These are phyloP conservation scores for Hippopotamyrus pictus DNA, from an alignment of 2,797 vertebrate genomes.

Conservation along the genomic window DNA sequence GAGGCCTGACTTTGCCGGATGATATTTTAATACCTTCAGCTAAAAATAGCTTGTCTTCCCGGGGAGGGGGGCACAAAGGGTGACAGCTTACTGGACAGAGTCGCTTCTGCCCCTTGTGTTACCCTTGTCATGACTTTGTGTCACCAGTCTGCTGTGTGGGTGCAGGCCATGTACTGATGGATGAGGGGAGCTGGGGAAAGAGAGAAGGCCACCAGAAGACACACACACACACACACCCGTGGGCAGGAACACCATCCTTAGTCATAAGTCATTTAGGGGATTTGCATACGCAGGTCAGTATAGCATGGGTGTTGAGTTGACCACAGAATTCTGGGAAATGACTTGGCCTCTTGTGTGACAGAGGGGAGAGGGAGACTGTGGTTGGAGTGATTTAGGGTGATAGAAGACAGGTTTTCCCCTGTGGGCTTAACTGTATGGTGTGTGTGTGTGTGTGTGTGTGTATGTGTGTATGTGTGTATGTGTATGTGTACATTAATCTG, in stretches of 20 bases:
- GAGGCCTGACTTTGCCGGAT: constrained; percentile 45
- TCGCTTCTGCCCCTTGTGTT: not conserved
- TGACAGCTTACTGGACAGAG: not conserved
- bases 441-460: not conserved
- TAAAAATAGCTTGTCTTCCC: constrained; percentile 51
- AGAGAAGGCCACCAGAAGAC: not conserved
- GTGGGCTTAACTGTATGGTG: not conserved
- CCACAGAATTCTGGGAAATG: not conserved
- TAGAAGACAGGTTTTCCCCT: not conserved
- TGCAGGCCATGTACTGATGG: not conserved
- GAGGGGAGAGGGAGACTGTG: not conserved
- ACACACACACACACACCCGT: not conserved
- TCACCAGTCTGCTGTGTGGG: not conserved
- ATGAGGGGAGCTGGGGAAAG: not conserved
- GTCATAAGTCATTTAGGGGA: not conserved
- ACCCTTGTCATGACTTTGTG: not conserved
- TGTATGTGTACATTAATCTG: not conserved
- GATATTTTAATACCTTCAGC: constrained; percentile 54
- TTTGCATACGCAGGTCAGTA: not conserved
- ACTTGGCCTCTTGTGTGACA: not conserved
- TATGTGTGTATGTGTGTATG: no score
- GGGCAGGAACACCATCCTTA: not conserved
- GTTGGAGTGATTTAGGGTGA: not conserved
- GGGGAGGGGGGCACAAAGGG: constrained; percentile 13
- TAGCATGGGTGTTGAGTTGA: not conserved